Evolutionary conservation across 2,797 vertebrate genomes (phyloP).

Genomic region (Propithecus perrieri): DNA sequence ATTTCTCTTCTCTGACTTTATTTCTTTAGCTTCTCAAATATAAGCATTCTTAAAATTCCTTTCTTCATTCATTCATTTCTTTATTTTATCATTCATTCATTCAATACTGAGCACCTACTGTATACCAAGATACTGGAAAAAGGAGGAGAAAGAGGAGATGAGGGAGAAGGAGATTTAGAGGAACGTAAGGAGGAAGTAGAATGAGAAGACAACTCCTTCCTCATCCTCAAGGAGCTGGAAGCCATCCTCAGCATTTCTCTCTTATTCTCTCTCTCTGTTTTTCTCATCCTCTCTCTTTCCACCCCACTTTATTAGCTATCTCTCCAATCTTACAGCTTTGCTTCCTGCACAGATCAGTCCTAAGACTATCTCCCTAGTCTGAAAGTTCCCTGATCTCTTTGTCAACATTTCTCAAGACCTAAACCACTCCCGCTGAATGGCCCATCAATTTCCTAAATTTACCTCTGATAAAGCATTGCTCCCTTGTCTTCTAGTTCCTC

Average conservation of each 20-base stretch:
- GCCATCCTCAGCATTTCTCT: not conserved
- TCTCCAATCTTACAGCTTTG: not conserved
- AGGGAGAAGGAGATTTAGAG: not conserved
- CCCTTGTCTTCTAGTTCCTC: not conserved
- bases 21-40: not conserved
- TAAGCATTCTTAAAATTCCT: not conserved
- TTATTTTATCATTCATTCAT: not conserved
- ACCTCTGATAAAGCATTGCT: not conserved
- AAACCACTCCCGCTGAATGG: not conserved
- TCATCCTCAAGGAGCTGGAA: not conserved
- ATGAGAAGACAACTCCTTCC: not conserved
- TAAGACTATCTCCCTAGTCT: not conserved
- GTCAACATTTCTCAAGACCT: not conserved
- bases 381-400: not conserved
- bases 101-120: not conserved
- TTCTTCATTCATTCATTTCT: not conserved
- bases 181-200: not conserved
- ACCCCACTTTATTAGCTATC: too few species aligned
- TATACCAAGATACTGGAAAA: not conserved
- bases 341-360: not conserved
- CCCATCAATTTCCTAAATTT: not conserved
- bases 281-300: not conserved
- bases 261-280: not conserved
- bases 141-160: fast-evolving
- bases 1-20: not conserved